Conservation (phyloP, 2,888 invertebrate genomes). For the Conus canariensis region DNA sequence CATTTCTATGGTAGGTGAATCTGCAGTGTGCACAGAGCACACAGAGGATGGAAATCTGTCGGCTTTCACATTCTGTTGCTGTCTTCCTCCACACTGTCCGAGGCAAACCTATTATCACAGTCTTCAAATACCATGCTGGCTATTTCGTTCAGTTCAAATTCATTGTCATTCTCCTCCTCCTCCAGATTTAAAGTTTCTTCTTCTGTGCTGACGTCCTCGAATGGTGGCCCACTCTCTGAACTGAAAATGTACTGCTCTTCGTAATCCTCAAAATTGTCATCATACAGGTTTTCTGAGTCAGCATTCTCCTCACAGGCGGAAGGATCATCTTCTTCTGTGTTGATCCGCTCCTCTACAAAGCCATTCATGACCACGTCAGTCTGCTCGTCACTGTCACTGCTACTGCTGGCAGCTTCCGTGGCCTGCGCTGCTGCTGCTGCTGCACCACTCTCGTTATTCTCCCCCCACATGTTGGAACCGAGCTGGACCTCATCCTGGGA, state of each 20-base stretch:
- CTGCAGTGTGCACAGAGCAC: neutral
- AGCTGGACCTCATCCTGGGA: constrained; percentile 51
- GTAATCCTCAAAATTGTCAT: constrained; percentile 73
- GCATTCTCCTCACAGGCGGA: constrained; percentile 67
- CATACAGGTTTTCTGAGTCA: constrained; percentile 72
- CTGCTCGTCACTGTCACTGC: constrained; percentile 36
- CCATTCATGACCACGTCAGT: constrained; percentile 61
- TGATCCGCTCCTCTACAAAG: constrained; percentile 59
- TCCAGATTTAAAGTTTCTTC: constrained; percentile 53
- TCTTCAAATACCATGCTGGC: constrained; percentile 60
- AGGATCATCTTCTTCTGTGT: constrained; percentile 53
- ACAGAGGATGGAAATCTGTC: neutral
- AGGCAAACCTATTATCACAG: constrained; percentile 53
- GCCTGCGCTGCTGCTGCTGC: neutral
- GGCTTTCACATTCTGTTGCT: constrained; percentile 39
- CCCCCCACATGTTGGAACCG: constrained; percentile 39
- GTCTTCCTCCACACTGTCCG: constrained; percentile 41
- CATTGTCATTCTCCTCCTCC: constrained; percentile 62
- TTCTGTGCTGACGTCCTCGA: constrained; percentile 64
- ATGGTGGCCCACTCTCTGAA: constrained; percentile 63
- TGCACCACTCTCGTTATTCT: constrained; percentile 33
- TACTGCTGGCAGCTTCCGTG: neutral
- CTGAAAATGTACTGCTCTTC: constrained; percentile 72
- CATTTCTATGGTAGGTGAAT: neutral
- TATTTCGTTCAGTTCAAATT: constrained; percentile 68